phyloP scores from a whole-genome alignment of 1,140 invertebrate species.

The Oedothorax gibbosus region DNA sequence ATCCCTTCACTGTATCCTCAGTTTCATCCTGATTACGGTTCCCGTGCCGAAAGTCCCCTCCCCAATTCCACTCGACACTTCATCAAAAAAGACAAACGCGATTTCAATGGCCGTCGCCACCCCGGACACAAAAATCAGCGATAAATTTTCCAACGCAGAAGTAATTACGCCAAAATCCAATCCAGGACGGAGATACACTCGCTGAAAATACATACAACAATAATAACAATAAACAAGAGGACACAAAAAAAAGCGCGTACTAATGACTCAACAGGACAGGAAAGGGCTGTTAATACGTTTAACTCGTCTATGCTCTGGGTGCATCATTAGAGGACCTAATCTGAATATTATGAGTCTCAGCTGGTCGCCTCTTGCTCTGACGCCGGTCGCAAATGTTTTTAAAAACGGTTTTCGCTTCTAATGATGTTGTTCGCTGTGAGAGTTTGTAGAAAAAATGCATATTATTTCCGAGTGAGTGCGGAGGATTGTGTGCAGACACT shows the following conservation, averaged over 20 bases:
- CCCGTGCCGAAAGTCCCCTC: neutral
- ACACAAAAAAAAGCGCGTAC: constrained; percentile 20
- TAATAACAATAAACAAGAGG: constrained; percentile 27
- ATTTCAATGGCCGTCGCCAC: constrained; percentile 47
- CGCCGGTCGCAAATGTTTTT: constrained; percentile 41
- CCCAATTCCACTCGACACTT: constrained; percentile 9
- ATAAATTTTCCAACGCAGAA: constrained; percentile 43
- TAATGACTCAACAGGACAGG: constrained; percentile 54
- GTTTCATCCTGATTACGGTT: constrained; percentile 3
- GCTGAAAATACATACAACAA: constrained; percentile 21
- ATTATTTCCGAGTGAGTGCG: no score
- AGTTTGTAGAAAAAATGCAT: neutral
- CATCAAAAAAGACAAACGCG: constrained; percentile 52
- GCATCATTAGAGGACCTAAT: constrained; percentile 53
- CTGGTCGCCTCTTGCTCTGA: neutral
- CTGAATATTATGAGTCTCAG: constrained; percentile 57
- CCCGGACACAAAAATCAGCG: constrained; percentile 34
- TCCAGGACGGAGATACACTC: constrained; percentile 3
- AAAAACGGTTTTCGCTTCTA: constrained; percentile 45
- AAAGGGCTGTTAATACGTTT: constrained; percentile 49
- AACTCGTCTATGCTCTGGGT: constrained; percentile 32
- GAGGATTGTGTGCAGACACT: no score
- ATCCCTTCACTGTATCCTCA: no score
- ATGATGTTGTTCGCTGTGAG: constrained; percentile 28
- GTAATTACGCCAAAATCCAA: constrained; percentile 43